phyloP scores from a whole-genome alignment of 1,140 invertebrate genomes.

The Portunus trituberculatus region DNA sequence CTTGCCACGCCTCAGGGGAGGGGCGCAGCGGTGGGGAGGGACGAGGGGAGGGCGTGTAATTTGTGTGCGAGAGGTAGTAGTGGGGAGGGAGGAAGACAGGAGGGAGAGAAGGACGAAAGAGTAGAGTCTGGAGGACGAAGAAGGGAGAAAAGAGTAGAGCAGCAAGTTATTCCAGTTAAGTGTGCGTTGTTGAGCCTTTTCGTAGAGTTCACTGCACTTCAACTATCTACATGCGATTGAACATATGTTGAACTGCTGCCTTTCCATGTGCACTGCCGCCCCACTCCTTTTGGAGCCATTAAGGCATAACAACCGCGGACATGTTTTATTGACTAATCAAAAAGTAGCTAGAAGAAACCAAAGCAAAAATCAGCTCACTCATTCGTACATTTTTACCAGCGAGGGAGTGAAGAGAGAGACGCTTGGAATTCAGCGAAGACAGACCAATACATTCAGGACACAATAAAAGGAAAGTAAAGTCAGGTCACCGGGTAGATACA shows the following conservation, averaged over 20 bases:
- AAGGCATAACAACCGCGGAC: neutral
- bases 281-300: neutral
- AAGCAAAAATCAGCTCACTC: neutral
- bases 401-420: neutral
- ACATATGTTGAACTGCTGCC: neutral
- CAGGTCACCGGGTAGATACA: neutral
- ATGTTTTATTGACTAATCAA: neutral
- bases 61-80: neutral
- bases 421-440: neutral
- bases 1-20: slow-evolving; percentile 2
- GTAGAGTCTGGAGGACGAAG: neutral
- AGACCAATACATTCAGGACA: neutral
- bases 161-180: neutral
- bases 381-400: neutral
- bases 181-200: neutral
- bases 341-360: neutral
- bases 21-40: neutral
- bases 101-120: neutral
- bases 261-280: neutral
- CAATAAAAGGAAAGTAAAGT: neutral
- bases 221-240: neutral
- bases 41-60: slow-evolving; percentile 18
- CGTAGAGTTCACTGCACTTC: neutral
- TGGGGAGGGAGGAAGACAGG: neutral
- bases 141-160: neutral